A percentile compares a stretch with the other conserved stretches of the same genome.
Conservation (phyloP, 2,113 vertebrate genomes). For the Rhea americana region DNA sequence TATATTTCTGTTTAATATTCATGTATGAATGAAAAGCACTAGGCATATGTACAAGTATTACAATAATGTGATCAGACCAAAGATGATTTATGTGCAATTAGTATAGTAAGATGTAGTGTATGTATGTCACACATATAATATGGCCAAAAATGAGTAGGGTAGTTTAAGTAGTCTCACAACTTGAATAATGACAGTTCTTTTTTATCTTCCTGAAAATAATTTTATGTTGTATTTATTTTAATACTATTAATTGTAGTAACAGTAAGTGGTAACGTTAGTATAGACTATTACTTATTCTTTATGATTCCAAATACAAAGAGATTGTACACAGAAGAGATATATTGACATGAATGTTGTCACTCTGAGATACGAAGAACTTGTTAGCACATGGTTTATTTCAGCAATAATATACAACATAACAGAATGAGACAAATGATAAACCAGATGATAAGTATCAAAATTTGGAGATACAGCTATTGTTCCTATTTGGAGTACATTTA, state of each 20-base stretch:
- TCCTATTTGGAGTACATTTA: background rate
- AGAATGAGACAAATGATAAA: background rate
- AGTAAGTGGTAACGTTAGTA: background rate
- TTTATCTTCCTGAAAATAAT: background rate
- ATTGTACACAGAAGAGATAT: background rate
- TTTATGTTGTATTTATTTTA: background rate
- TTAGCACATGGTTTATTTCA: background rate
- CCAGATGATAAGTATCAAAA: background rate
- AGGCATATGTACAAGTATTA: accelerated
- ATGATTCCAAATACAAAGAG: background rate
- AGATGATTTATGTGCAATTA: background rate
- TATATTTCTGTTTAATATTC: background rate
- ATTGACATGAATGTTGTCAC: background rate
- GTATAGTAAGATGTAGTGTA: background rate
- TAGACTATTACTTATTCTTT: background rate
- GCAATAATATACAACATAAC: background rate
- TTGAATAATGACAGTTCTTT: background rate
- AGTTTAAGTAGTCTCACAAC: background rate
- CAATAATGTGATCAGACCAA: background rate
- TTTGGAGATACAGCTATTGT: background rate
- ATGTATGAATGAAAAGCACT: background rate
- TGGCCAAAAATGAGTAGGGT: background rate
- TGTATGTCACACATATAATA: no score
- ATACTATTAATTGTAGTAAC: background rate
- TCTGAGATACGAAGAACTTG: background rate